phyloP scores from a whole-genome alignment of 2,888 invertebrate species.

The Uropetala carovei region DNA sequence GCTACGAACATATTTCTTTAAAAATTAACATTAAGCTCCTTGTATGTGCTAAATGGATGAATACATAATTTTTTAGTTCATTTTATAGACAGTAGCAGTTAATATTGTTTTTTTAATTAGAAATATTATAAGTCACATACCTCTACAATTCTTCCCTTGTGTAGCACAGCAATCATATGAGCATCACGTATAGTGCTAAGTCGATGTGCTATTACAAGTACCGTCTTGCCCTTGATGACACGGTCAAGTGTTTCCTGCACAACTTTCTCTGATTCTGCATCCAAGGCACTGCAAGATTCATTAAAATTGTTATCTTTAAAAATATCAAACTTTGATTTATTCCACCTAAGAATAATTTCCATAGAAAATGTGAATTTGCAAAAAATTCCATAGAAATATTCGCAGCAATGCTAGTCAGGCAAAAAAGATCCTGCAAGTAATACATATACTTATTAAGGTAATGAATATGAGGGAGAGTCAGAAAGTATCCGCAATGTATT shows the following conservation, averaged over 20 bases:
- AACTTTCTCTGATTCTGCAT: conserved; percentile 93
- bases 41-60: background rate
- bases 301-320: background rate
- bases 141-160: conserved; percentile 90
- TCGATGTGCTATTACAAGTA: conserved; percentile 96
- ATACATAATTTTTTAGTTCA: no score
- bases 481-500: no score
- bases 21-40: background rate
- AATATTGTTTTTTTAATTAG: background rate
- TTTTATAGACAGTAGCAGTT: background rate
- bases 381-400: no score
- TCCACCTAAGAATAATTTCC: no score
- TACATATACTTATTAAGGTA: no score
- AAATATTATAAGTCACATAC: conserved; percentile 74
- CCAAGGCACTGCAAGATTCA: conserved; percentile 85
- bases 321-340: no score
- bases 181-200: conserved; percentile 94
- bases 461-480: no score
- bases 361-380: no score
- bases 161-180: conserved; percentile 93
- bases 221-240: conserved; percentile 90
- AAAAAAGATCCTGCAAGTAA: no score
- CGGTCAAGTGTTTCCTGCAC: conserved; percentile 93
- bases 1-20: background rate
- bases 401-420: no score